These are phyloP conservation scores for Fopius arisanus DNA, from an alignment of 1,140 invertebrate genomes.

Conservation along the genomic window DNA sequence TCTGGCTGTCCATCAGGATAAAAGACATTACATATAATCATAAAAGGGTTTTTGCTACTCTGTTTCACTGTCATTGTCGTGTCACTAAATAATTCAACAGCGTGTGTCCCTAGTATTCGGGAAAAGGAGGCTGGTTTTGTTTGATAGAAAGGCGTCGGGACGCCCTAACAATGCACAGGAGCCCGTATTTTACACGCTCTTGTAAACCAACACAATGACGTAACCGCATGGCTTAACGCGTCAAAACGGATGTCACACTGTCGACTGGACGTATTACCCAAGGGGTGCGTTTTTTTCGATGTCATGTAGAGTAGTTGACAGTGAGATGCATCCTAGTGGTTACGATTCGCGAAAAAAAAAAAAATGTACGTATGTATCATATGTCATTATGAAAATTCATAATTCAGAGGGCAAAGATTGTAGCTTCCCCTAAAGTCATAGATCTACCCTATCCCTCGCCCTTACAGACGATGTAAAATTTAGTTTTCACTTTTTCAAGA, in stretches of 20 bases:
- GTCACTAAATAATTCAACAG: conserved; percentile 53
- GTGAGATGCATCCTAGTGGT: background rate
- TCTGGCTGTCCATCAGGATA: background rate
- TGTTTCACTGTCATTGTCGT: conserved; percentile 26
- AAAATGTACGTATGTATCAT: too few species aligned
- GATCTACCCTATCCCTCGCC: too few species aligned
- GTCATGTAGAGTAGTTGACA: background rate
- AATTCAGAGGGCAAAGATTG: too few species aligned
- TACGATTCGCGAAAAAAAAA: background rate
- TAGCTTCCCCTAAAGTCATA: too few species aligned
- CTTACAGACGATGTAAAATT: too few species aligned
- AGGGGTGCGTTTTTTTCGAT: background rate
- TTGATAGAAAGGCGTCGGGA: conserved; percentile 23
- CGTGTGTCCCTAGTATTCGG: conserved; percentile 30
- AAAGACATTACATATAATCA: background rate
- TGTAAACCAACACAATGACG: conserved; percentile 52
- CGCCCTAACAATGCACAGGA: conserved; percentile 45
- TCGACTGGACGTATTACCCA: conserved; percentile 50
- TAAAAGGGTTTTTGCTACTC: background rate
- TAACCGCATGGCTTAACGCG: conserved; percentile 42
- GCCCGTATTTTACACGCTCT: conserved; percentile 40
- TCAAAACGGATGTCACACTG: conserved; percentile 60
- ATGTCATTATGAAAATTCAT: too few species aligned
- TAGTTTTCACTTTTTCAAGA: too few species aligned
- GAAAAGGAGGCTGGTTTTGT: conserved; percentile 13